Evolutionary conservation across 2,113 vertebrate genomes (phyloP), one percentile per base, ranked within the genome.

Genomic region (Uria lomvia): DNA sequence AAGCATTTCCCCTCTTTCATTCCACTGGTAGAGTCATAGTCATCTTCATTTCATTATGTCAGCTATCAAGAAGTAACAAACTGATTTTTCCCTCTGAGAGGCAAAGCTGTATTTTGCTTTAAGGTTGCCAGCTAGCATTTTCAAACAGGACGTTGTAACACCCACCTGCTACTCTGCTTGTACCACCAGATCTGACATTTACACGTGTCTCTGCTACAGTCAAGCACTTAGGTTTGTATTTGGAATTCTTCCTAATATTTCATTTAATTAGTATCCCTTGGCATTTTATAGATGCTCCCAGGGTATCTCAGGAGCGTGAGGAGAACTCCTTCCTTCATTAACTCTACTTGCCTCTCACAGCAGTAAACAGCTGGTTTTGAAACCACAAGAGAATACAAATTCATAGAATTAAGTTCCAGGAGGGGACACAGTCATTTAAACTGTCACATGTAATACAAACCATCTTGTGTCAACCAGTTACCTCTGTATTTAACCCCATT

Each of bases 321-420:
- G 34, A 70, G 29, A 77, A 81, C 17, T 84, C 27, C 24, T 63
- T 63, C n/a, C 56, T 55, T 90, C 73, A 50, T 85, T 87, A 82
- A 68, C 38, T 81, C 65, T 65, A 8, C 23, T 78, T 91, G 49
- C 32, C 24, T 79, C 4, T 20, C 77, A 38, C 20, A 34, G 19
- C 38, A 72, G 32, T 70, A 80, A 95, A 81, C 68, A 92, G 50
- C 65, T 81, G 86, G 32, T 50, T 95, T 96, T 87, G 62, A 92
- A 90, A 75, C 17, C 74, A 86, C 0, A 0, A 66, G 71, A 76
- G 67, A 83, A 86, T 43, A 79, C 23, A 70, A 76, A 82, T 60
- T 68, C 49, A 79, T 14, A 83, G 19, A 80, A 92, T 40, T 65
- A 72, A 60, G 27, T 85, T 96, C 52, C 43, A 87, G 65, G 34